Base-by-base conservation (phyloP, 2,113 vertebrate species). In the Xenus cinereus region DNA sequence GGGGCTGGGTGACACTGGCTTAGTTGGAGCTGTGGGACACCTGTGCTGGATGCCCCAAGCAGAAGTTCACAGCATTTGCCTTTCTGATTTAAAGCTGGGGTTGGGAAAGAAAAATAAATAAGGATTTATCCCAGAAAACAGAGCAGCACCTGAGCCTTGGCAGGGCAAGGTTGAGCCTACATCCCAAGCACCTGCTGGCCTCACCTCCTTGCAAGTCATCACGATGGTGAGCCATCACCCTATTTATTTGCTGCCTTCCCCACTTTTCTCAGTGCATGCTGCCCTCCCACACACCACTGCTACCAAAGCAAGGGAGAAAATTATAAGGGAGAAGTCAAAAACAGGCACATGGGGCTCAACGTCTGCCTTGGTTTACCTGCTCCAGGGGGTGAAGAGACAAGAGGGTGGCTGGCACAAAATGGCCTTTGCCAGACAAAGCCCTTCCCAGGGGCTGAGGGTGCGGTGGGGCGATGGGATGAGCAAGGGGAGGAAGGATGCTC, bases 221-320 rank as follows among this genome's bases (percentile, higher is more conserved):
- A 39, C 0, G 8, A 54, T 6, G 39, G 50, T 4, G 3, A 48
- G 56, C 5, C 22, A 2, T 19, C 60, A 48, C 39, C 62, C 60
- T 51, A 19, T 57, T 50, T 53, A 23, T 43, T 27, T 54, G 22
- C 69, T 26, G 23, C 53, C 18, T 63, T 45, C 28, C 45, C 28
- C 59, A 26, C 16, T 12, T 45, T 41, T 26, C 51, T 54, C 2
- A 0, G 35, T 0, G 2, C 45, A 30, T 2, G 1, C 46, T 67
- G 54, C n/a, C 18, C 13, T 75, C 37, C 51, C 27, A 33, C 45
- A 7, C 0, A 0, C 41, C 0, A 0, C 51, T 22, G 68, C 39
- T 50, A 6, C 43, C 17, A 46, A 68, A 66, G 6, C 1, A 6
- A 79, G 16, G n/a, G 53, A 57, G 48, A 51, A 89, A 91, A 88